Base-by-base conservation (phyloP, 2,797 vertebrate genomes). In the Peromyscus attwateri region DNA sequence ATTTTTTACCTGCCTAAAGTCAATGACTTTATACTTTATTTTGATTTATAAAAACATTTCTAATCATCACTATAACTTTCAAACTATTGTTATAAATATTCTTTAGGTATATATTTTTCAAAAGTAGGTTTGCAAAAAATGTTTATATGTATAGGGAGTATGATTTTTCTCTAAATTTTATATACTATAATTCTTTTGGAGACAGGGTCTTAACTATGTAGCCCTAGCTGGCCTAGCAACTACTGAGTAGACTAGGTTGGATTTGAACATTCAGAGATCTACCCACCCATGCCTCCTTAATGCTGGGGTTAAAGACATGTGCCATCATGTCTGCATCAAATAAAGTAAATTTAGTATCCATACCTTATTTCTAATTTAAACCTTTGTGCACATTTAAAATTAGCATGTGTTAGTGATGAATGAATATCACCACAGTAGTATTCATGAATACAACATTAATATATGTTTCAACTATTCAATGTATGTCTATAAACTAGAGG, bases 1-100 rank as follows among this genome's bases (percentile, higher is more conserved):
- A 89, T 49, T 43, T 94, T 31, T 73, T 43, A 57, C 73, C 95
- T 21, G 49, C 6, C 3, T 55, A 88, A 96, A 97, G 88, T 25
- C 92, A 96, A 68, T 6, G 29, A 83, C 49, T 66, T 83, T 34
- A 92, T 82, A 3, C 14, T 83, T 95, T 9, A 6, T 11, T 92
- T 55, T 91, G 3, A 91, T 37, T 91, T 43, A 46, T 25, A 87
- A 94, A 13, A 90, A 57, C 29, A 9, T 79, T 95, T 92, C n/a
- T 91, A 83, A 79, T 77, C 10, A 34, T 27, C 43, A 49, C 6
- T 1, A 34, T 81, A 46, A 90, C 40, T 95, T 34, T 83, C 46
- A 82, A 80, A 64, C 68, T 83, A 91, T 8, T 37, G 6, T 77
- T 80, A 90, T 34, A 2, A 68, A 64, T 94, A 49, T 55, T 46